phyloP scores from a whole-genome alignment of 30 jellyfish, hydroid and myxozoan genomes.

The Chrysaora quinquecirrha region DNA sequence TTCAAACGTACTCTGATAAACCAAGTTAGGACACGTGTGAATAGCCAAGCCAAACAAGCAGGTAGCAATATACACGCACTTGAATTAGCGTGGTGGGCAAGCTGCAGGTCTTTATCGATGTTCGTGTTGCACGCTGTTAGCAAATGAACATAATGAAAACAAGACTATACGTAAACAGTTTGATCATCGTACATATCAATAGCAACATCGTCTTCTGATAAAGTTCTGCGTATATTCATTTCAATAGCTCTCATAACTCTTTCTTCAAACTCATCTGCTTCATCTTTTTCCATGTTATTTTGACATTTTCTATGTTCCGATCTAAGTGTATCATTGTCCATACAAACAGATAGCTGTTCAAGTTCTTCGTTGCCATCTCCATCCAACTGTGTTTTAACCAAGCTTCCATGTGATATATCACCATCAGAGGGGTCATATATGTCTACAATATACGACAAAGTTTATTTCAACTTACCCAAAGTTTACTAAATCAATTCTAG shows the following conservation, averaged over 20 bases:
- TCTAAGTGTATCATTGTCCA: not conserved
- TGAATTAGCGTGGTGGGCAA: not conserved
- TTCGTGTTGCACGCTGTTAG: not conserved
- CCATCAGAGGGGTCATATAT: not conserved
- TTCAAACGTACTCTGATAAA: too few relatives aligned
- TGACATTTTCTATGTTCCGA: not conserved
- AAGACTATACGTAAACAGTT: constrained; percentile 64
- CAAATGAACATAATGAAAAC: not conserved
- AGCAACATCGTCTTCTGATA: constrained; percentile 61
- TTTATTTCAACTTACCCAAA: constrained; percentile 5
- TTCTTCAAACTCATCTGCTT: constrained; percentile 69
- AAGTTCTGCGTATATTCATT: constrained; percentile 47
- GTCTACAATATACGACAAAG: not conserved
- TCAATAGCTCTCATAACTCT: constrained; percentile 74
- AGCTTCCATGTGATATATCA: constrained; percentile 1
- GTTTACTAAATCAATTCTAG: too few relatives aligned
- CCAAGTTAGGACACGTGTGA: too few relatives aligned
- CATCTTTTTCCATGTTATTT: constrained; percentile 26
- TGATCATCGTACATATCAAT: constrained; percentile 60
- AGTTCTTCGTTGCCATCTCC: constrained; percentile 24
- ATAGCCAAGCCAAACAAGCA: too few relatives aligned
- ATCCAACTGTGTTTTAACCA: constrained; percentile 9
- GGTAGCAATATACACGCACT: too few relatives aligned
- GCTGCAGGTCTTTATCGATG: not conserved
- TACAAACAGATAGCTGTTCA: not conserved